Conservation (phyloP, 2,888 invertebrate genomes). For the Sphaerophoria taeniata region DNA sequence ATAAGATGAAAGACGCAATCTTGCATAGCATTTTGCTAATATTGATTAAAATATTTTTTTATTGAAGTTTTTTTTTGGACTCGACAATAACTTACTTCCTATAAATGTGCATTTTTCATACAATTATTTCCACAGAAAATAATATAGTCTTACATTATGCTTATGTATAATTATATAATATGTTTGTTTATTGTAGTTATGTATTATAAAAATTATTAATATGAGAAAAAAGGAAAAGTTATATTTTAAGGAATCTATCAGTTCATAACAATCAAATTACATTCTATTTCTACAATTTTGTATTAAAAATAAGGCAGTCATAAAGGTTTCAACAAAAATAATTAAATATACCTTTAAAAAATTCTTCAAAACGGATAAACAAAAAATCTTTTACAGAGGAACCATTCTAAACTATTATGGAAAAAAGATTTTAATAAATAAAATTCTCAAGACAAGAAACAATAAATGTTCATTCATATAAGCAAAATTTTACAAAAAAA, state of each 20-base stretch:
- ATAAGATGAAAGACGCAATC: no score
- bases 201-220: no score
- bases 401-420: conserved; percentile 68
- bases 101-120: conserved; percentile 39
- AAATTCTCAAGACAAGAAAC: conserved; percentile 62
- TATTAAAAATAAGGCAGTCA: conserved; percentile 53
- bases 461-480: conserved; percentile 66
- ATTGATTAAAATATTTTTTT: conserved; percentile 20
- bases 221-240: not conserved
- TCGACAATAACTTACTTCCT: conserved; percentile 41
- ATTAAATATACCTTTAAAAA: not conserved
- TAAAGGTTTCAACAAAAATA: conserved; percentile 7
- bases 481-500: conserved; percentile 53
- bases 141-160: not conserved
- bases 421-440: conserved; percentile 26
- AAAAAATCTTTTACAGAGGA: conserved; percentile 46
- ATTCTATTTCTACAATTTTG: conserved; percentile 67
- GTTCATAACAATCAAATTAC: conserved; percentile 54
- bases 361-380: not conserved
- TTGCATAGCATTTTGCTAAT: no score
- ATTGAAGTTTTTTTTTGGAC: conserved; percentile 13
- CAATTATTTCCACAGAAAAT: conserved; percentile 32
- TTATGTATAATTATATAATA: conserved; percentile 9
- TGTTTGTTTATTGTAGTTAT: conserved; percentile 27
- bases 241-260: conserved; percentile 1